Conservation (phyloP, 1,140 invertebrate species). For the Zaprionus africanus region DNA sequence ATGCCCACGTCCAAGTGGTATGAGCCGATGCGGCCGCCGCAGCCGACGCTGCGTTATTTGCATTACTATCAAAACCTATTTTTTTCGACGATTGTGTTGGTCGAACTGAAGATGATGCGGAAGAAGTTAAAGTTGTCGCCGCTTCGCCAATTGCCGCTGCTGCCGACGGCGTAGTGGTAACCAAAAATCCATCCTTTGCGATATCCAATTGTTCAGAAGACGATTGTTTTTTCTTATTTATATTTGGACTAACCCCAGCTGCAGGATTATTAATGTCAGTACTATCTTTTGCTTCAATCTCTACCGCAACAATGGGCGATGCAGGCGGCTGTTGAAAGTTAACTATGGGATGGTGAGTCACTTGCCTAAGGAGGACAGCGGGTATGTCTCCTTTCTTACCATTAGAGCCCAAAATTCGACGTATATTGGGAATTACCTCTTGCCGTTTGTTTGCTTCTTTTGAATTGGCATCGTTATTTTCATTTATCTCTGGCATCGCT, state of each 20-base stretch:
- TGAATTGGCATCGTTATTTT: neutral
- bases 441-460: slow-evolving; percentile 79
- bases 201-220: slow-evolving; percentile 28
- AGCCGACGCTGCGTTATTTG: slow-evolving; percentile 60
- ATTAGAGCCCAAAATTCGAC: slow-evolving; percentile 91
- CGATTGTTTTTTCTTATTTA: slow-evolving; percentile 70
- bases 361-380: slow-evolving; percentile 88
- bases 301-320: slow-evolving; percentile 62
- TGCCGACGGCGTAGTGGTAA: slow-evolving; percentile 63
- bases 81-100: slow-evolving; percentile 3
- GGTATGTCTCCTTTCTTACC: slow-evolving; percentile 92
- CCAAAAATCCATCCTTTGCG: slow-evolving; percentile 27
- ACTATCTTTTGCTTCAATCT: slow-evolving; percentile 22
- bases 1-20: slow-evolving; percentile 91
- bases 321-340: slow-evolving; percentile 69
- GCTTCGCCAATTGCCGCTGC: slow-evolving; percentile 68
- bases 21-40: slow-evolving; percentile 82
- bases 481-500: slow-evolving; percentile 21
- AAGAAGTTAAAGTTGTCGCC: slow-evolving; percentile 60
- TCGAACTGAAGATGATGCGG: slow-evolving; percentile 8
- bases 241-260: slow-evolving; percentile 59
- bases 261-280: slow-evolving; percentile 24
- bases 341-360: slow-evolving; percentile 86
- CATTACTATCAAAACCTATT: slow-evolving; percentile 38
- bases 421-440: slow-evolving; percentile 90